These are phyloP conservation scores for Caenorhabditis latens DNA, from an alignment of 1,140 invertebrate genomes.

Conservation along the genomic window DNA sequence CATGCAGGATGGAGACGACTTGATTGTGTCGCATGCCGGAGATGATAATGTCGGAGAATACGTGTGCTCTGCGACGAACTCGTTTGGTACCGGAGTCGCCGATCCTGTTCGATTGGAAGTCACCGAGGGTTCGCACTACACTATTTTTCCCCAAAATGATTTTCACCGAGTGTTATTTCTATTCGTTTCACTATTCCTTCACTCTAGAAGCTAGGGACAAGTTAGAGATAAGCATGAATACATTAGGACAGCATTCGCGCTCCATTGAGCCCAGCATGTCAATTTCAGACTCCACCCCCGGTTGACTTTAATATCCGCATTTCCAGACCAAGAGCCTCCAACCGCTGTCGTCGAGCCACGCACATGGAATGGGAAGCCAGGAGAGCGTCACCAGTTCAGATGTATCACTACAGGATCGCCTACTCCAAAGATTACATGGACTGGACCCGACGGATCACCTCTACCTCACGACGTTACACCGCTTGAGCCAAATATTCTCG, in stretches of 20 bases:
- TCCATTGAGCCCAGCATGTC: no score
- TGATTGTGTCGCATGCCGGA: conserved; percentile 70
- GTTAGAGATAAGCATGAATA: neutral
- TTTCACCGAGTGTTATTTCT: neutral
- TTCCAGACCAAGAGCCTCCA: conserved; percentile 76
- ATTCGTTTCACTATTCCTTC: conserved; percentile 16
- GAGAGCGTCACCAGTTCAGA: conserved; percentile 75
- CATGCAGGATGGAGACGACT: conserved; percentile 72
- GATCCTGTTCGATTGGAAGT: conserved; percentile 73
- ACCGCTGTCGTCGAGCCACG: conserved; percentile 76
- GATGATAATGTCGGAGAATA: conserved; percentile 72
- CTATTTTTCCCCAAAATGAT: neutral
- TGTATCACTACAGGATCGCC: conserved; percentile 74
- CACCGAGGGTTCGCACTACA: conserved; percentile 70
- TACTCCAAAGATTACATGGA: conserved; percentile 69
- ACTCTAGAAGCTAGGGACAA: neutral
- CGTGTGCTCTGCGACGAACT: conserved; percentile 75
- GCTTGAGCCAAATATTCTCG: conserved; percentile 73
- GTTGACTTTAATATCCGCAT: no score
- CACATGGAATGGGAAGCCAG: conserved; percentile 77
- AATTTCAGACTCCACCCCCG: no score
- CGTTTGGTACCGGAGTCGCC: conserved; percentile 72
- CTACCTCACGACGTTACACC: conserved; percentile 74
- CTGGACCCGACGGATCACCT: conserved; percentile 68
- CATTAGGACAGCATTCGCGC: no score